These are phyloP conservation scores for Mycalesis mineus DNA, from an alignment of 2,888 invertebrate genomes.

Conservation along the genomic window DNA sequence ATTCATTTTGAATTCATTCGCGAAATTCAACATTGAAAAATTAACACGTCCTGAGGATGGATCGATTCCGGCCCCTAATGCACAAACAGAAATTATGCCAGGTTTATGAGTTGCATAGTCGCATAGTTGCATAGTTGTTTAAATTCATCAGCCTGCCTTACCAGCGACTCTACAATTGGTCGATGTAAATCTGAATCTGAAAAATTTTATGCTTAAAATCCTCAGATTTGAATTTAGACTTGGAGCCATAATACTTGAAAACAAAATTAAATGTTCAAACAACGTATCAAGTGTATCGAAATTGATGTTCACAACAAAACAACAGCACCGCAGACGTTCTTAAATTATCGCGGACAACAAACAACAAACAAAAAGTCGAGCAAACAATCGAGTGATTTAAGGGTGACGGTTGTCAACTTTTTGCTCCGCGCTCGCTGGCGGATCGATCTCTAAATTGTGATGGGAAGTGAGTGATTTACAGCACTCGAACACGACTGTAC, in stretches of 20 bases:
- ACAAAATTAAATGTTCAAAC: neutral
- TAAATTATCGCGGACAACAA: slow-evolving; percentile 14
- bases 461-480: slow-evolving; percentile 63
- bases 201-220: no score
- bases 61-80: no score
- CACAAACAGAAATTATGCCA: no score
- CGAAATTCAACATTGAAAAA: no score
- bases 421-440: slow-evolving; percentile 41
- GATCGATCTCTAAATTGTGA: slow-evolving; percentile 58
- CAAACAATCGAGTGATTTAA: slow-evolving; percentile 59
- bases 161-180: no score
- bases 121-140: no score
- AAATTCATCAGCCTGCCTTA: no score
- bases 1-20: no score
- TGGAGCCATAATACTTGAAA: neutral
- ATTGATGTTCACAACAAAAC: slow-evolving; percentile 15
- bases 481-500: slow-evolving; percentile 13
- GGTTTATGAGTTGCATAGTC: no score
- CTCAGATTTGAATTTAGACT: no score
- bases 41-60: no score
- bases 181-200: no score
- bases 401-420: slow-evolving; percentile 32
- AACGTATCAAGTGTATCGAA: slow-evolving; percentile 4
- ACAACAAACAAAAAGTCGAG: slow-evolving; percentile 8
- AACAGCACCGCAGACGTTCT: slow-evolving; percentile 12